phyloP scores from a whole-genome alignment of 2,113 vertebrate genomes.

The Gnathonemus longibarbis region DNA sequence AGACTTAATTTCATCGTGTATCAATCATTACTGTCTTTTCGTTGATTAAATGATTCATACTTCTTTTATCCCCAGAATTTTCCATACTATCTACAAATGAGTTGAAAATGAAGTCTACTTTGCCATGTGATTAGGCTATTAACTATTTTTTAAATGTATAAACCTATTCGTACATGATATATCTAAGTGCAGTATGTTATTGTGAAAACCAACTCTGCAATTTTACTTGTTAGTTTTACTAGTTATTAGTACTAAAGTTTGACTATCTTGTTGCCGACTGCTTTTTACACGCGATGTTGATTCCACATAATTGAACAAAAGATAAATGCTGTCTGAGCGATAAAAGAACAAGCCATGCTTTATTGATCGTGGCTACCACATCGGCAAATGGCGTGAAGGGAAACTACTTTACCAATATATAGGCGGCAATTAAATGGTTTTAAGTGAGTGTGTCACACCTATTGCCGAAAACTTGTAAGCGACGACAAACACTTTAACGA shows the following conservation, averaged over 20 bases:
- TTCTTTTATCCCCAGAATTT: background rate
- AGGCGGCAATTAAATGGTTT: slow-evolving; percentile 36
- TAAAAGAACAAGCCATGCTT: slow-evolving; percentile 47
- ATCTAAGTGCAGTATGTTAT: background rate
- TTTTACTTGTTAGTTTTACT: slow-evolving; percentile 14
- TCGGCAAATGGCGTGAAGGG: slow-evolving; percentile 51
- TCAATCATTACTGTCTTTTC: background rate
- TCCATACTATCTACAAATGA: background rate
- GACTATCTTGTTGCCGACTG: slow-evolving; percentile 37
- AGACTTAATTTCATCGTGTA: background rate
- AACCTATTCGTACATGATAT: background rate
- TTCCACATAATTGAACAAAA: slow-evolving; percentile 43
- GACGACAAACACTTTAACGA: slow-evolving; percentile 44
- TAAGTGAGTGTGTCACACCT: slow-evolving; percentile 36
- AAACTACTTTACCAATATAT: slow-evolving; percentile 27
- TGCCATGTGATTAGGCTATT: background rate
- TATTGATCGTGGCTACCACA: slow-evolving; percentile 42
- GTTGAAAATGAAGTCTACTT: background rate
- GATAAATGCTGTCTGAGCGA: slow-evolving; percentile 29
- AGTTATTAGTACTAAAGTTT: slow-evolving; percentile 25
- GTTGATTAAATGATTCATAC: background rate
- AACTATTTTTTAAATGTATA: background rate
- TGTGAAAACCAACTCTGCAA: slow-evolving; percentile 20
- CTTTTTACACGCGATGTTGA: slow-evolving; percentile 41
- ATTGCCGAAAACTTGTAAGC: slow-evolving; percentile 31